phyloP scores from a whole-genome alignment of 2,888 invertebrate species.

The Cerastoderma edule region DNA sequence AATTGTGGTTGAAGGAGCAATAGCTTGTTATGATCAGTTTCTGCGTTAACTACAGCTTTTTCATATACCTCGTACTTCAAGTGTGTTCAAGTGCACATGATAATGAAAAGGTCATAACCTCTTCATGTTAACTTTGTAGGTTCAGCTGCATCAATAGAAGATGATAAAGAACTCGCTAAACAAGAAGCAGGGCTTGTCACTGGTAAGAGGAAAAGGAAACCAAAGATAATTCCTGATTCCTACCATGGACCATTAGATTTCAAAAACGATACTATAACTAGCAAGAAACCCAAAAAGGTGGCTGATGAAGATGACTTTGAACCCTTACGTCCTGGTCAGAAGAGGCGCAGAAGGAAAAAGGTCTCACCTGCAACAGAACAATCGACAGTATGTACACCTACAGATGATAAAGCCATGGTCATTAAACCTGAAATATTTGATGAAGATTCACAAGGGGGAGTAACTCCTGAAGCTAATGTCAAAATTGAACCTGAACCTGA shows the following conservation, averaged over 20 bases:
- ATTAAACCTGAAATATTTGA: not conserved
- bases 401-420: slow-evolving; percentile 2
- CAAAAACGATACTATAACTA: not conserved
- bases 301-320: slow-evolving; percentile 42
- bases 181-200: slow-evolving; percentile 15
- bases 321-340: slow-evolving; percentile 51
- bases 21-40: too few relatives aligned
- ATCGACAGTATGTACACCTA: not conserved
- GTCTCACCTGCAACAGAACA: not conserved
- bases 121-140: too few relatives aligned
- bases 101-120: too few relatives aligned
- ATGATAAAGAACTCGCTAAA: not conserved
- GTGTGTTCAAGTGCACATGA: too few relatives aligned
- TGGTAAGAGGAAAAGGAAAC: slow-evolving; percentile 49
- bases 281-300: slow-evolving; percentile 6
- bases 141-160: not conserved
- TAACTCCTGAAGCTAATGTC: too few relatives aligned
- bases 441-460: too few relatives aligned
- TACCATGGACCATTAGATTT: slow-evolving; percentile 52
- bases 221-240: slow-evolving; percentile 58
- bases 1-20: too few relatives aligned
- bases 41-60: too few relatives aligned
- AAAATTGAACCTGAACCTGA: too few relatives aligned
- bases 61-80: too few relatives aligned
- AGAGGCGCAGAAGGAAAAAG: slow-evolving; percentile 54